Base-by-base conservation (phyloP, 2,113 vertebrate genomes). In the Eurystomus gularis region DNA sequence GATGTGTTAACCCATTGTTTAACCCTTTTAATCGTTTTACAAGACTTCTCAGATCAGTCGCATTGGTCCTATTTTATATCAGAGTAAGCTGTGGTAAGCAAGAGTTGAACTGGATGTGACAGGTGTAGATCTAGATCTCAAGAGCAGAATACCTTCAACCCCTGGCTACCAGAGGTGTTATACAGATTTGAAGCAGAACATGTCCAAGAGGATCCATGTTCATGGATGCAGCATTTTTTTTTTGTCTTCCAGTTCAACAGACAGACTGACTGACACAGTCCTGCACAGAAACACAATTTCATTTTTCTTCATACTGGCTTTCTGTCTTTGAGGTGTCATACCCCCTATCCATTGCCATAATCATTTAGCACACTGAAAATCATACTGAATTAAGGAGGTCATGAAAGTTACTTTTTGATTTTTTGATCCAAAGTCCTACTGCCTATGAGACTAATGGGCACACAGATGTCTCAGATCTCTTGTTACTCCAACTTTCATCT, bases 91-190 rank as follows among this genome's bases (percentile, higher is more conserved):
- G 8, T 72, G n/a, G 12, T 31, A 66, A 93, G 62, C 3, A 21
- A 52, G 31, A 84, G 13, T 17, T 62, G 25, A 17, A 37, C 25
- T 82, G 51, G 6, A 4, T 0, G 0, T 61, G n/a, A 39, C 11
- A 55, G 8, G 8, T 52, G 5, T 16, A n/a, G n/a, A 33, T 37
- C 5, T 17, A 39, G 23, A 37, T 64, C 69, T 62, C 33, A 60
- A 40, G 4, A 44, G 16, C 18, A 54, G 62, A 54, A 46, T 65
- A 46, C 19, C 55, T 82, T 91, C n/a, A 64, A 39, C 3, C 11
- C 5, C 11, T 58, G 28, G 7, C 9, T 82, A 48, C 9, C 48
- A 68, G 26, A 66, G 11, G 2, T 28, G 17, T 40, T 52, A 42
- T n/a, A 78, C 8, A 51, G 14, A 49, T 42, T n/a, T 58, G 37